A percentile compares a stretch with the other conserved stretches of the same genome.
Evolutionary conservation across 2,113 vertebrate species (phyloP).

Genomic region (Chiloscyllium plagiosum): DNA sequence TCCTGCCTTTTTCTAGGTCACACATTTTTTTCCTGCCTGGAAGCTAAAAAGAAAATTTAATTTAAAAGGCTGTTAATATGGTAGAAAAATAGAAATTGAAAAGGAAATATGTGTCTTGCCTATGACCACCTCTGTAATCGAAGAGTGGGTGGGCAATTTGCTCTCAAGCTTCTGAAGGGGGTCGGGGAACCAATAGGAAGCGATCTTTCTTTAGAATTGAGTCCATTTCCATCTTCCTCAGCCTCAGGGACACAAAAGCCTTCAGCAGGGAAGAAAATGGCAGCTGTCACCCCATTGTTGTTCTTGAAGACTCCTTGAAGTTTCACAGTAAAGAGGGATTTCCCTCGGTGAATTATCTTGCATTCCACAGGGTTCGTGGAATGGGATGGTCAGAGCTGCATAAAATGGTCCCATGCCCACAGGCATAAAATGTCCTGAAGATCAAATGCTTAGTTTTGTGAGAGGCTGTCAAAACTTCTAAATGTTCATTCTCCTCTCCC

Average conservation of each 20-base stretch:
- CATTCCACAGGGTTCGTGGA: neutral
- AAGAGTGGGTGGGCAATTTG: neutral
- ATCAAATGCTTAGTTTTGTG: neutral
- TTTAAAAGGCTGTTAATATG: neutral
- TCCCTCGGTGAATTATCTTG: neutral
- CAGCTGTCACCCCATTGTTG: too few species aligned
- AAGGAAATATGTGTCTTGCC: neutral
- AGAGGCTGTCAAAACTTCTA: neutral
- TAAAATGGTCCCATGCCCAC: neutral
- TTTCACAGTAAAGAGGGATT: neutral
- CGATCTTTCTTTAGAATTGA: neutral
- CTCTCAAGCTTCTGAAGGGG: neutral
- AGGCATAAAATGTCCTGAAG: neutral
- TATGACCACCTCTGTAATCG: neutral
- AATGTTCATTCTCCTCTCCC: neutral
- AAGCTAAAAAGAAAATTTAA: neutral
- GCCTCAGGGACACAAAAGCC: neutral
- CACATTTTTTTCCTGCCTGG: neutral
- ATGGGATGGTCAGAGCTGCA: neutral
- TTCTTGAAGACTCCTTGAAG: neutral
- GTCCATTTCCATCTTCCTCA: neutral
- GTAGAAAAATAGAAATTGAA: neutral
- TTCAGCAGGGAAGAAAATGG: neutral
- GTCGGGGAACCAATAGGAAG: neutral
- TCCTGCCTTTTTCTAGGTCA: neutral